Percentiles rank a stretch among this genome's conserved stretches.
phyloP scores from a whole-genome alignment of 2,888 invertebrate species.

The Rhaphigaster nebulosa region DNA sequence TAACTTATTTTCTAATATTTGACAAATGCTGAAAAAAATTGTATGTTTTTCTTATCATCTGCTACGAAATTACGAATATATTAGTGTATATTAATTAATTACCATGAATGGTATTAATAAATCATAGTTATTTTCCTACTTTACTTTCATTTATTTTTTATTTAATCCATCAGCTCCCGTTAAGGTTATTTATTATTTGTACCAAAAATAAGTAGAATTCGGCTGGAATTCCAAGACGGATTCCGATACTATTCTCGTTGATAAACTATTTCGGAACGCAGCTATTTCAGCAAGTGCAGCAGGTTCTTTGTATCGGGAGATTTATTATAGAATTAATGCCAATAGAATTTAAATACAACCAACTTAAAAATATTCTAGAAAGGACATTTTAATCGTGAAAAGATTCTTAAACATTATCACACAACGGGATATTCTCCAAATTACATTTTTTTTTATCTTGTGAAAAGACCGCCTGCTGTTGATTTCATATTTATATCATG shows the following conservation, averaged over 20 bases:
- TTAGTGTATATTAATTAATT: too few relatives aligned
- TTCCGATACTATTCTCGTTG: conserved; percentile 26
- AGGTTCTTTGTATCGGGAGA: not conserved
- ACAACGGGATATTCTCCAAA: not conserved
- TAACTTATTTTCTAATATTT: too few relatives aligned
- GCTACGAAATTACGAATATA: too few relatives aligned
- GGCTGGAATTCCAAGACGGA: conserved; percentile 34
- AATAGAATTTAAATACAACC: not conserved
- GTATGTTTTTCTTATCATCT: too few relatives aligned
- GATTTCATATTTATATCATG: not conserved
- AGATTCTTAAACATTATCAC: not conserved
- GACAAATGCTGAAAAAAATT: too few relatives aligned
- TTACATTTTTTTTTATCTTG: not conserved
- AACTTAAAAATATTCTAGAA: not conserved
- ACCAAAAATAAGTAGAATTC: not conserved
- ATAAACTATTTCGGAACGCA: not conserved
- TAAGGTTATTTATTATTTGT: not conserved
- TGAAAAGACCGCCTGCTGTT: not conserved
- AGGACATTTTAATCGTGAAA: not conserved
- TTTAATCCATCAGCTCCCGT: not conserved
- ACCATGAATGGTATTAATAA: too few relatives aligned
- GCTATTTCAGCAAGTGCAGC: not conserved
- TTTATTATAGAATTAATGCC: not conserved
- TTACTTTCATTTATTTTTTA: not conserved
- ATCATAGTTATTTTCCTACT: too few relatives aligned